Evolutionary conservation across 2,797 vertebrate species (phyloP).

Genomic region (Numenius phaeopus): DNA sequence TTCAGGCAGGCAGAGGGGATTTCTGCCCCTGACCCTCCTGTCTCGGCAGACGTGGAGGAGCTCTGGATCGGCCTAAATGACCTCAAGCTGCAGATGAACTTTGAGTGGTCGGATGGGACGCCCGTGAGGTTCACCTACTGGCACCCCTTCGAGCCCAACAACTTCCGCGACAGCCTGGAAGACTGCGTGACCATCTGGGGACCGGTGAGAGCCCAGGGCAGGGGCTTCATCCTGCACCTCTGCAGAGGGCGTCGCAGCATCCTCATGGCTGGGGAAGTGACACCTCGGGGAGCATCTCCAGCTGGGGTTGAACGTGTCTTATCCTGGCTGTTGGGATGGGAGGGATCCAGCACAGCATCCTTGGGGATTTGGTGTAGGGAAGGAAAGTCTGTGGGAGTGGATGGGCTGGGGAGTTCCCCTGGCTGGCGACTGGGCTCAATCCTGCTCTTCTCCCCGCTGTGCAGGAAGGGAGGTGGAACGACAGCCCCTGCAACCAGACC

Average conservation of each 20-base stretch:
- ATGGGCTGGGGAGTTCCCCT: background rate
- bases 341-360: background rate
- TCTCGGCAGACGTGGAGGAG: constrained; percentile 88
- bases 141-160: constrained; percentile 98
- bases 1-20: background rate
- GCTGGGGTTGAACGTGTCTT: background rate
- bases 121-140: constrained; percentile 95
- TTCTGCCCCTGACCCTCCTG: background rate
- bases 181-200: constrained; percentile 98
- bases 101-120: constrained; percentile 95
- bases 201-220: constrained; percentile 82
- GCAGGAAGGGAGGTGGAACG: constrained; percentile 97
- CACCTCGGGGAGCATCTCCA: background rate
- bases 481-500: constrained; percentile 94
- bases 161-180: constrained; percentile 93
- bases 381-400: background rate
- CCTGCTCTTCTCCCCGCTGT: background rate
- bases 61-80: constrained; percentile 98
- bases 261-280: background rate
- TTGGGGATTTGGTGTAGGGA: background rate
- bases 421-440: background rate
- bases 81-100: constrained; percentile 94
- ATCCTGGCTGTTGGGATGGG: background rate
- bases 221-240: background rate
- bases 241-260: rapidly evolving